Evolutionary conservation across 92 coral and sea anemone species (phyloP).

Genomic region (Scolanthus callimorphus): DNA sequence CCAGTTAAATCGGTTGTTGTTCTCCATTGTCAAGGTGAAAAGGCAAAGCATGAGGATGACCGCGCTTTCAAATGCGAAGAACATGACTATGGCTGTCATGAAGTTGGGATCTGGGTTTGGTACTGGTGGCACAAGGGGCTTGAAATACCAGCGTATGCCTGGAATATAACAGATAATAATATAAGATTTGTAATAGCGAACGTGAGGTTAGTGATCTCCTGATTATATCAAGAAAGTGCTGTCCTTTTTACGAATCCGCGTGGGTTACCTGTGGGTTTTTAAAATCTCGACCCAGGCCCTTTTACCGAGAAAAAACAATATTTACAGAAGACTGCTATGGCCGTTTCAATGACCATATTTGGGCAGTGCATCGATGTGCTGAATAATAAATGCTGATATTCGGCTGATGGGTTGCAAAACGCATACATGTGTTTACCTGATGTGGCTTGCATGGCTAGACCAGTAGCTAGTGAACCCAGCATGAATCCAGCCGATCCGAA

Average conservation of each 20-base stretch:
- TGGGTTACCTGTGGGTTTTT: slow-evolving; percentile 1
- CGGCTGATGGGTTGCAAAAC: too few species aligned
- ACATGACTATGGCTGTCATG: slow-evolving; percentile 7
- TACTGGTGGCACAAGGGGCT: background rate
- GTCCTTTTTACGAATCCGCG: slow-evolving; percentile 8
- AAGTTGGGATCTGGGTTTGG: slow-evolving; percentile 3
- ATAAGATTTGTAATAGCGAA: too few species aligned
- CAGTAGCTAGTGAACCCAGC: slow-evolving; percentile 2
- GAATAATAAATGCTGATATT: too few species aligned
- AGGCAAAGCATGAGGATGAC: background rate
- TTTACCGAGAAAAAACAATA: too few species aligned
- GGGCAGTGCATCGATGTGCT: too few species aligned
- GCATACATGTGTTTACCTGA: background rate
- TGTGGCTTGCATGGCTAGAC: slow-evolving; percentile 1
- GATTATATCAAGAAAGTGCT: background rate
- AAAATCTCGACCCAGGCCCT: too few species aligned
- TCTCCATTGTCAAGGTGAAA: background rate
- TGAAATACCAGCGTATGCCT: too few species aligned
- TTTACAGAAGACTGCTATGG: background rate
- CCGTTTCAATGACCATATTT: slow-evolving; percentile 1
- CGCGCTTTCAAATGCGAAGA: background rate
- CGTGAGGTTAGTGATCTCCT: background rate
- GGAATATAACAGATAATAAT: too few species aligned
- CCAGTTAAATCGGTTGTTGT: background rate
- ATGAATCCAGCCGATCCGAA: slow-evolving; percentile 10